Evolutionary conservation across 2,888 invertebrate genomes (phyloP), one percentile per base, ranked within the genome.

Genomic region (Amphipoea lucens): DNA sequence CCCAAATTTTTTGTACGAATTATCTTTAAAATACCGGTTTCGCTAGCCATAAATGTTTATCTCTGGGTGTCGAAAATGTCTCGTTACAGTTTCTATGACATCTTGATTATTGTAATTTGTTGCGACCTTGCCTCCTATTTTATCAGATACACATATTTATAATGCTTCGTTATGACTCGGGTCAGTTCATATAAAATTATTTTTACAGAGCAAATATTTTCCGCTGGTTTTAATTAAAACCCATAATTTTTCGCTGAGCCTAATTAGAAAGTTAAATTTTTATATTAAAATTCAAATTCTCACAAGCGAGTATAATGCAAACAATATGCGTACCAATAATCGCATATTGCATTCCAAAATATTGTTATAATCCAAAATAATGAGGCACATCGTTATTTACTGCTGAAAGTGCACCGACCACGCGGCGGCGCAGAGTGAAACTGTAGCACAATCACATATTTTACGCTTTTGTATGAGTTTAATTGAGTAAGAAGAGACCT

Each of bases 371-470:
- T 95, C 95, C 91, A 88, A 96, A 96, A 94, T 95, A 94, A 96
- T 94, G 95, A 94, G 96, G 92, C 95, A 93, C 91, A 91, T 93
- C 93, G 90, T 96, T 94, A 96, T 95, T 96, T 96, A 95, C 91
- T 87, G 91, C 92, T 91, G 93, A 94, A 94, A 94, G 92, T 91
- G 89, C 88, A 90, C 92, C 92, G 91, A 90, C 91, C 91, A 88
- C 82, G 90, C 90, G 90, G 88, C 90, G 88, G 88, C 87, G 90
- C 89, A 87, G 89, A 91, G 92, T 90, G 94, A 95, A 96, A 95
- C 95, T 95, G 95, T 96, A 96, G 90, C 96, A 96, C 93, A 95
- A 91, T 95, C 95, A 95, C 96, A 96, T 96, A 96, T 95, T 94
- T 96, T 96, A 96, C 94, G 93, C 95, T 95, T 96, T 95, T 94